phyloP scores from a whole-genome alignment of 2,888 invertebrate species.

The Dromius quadrimaculatus region DNA sequence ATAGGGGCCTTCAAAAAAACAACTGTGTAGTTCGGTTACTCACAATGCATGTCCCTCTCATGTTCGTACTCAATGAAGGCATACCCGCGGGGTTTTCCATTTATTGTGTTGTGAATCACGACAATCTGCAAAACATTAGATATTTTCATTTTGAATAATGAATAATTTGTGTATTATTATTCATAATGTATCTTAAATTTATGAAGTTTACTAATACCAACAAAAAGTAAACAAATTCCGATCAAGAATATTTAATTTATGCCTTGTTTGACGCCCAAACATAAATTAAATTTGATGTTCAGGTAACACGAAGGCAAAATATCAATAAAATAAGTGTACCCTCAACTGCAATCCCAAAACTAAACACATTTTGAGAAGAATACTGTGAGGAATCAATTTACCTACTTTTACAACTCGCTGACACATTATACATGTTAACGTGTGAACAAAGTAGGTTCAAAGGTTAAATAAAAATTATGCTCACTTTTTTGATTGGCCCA shows the following conservation, averaged over 20 bases:
- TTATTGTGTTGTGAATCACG: constrained; percentile 86
- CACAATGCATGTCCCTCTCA: constrained; percentile 99
- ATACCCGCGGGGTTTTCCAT: constrained; percentile 96
- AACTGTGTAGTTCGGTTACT: constrained; percentile 71
- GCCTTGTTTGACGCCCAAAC: constrained; percentile 44
- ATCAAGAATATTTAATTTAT: constrained; percentile 23
- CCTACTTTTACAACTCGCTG: constrained; percentile 55
- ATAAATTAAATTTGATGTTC: constrained; percentile 31
- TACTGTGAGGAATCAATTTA: constrained; percentile 51
- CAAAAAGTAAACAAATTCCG: constrained; percentile 28
- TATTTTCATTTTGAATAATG: no score
- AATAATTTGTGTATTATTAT: no score
- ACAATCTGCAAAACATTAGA: constrained; percentile 86
- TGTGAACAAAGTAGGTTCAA: constrained; percentile 56
- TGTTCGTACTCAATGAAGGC: constrained; percentile 99
- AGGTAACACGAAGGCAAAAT: constrained; percentile 41
- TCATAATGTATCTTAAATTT: no score
- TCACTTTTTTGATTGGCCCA: constrained; percentile 95
- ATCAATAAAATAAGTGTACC: constrained; percentile 43
- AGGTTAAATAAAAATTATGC: constrained; percentile 44
- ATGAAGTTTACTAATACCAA: no score
- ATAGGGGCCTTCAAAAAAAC: constrained; percentile 26
- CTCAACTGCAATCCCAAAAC: constrained; percentile 53
- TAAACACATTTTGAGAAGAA: constrained; percentile 38
- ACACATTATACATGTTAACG: constrained; percentile 41